phyloP scores from a whole-genome alignment of 2,797 vertebrate genomes.

The Sparidentex hasta region DNA sequence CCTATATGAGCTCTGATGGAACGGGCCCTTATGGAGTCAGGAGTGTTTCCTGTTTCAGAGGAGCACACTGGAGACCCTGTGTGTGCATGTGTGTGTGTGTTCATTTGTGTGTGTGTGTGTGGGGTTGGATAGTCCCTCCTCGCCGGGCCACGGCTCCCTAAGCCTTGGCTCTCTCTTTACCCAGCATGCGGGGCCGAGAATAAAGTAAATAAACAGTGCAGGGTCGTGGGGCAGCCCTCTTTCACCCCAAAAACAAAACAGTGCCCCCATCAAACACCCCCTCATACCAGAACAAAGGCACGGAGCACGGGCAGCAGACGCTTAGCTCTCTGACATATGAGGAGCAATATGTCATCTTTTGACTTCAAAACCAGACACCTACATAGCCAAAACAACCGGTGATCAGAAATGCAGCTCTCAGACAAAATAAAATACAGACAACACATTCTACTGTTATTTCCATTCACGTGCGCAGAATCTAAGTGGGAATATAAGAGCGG shows the following conservation, averaged over 20 bases:
- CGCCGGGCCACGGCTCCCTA: conserved; percentile 66
- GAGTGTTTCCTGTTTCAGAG: conserved; percentile 83
- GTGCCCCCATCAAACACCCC: conserved; percentile 85
- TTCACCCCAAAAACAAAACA: conserved; percentile 89
- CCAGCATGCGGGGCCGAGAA: conserved; percentile 85
- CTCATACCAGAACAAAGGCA: conserved; percentile 84
- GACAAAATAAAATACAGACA: conserved; percentile 23
- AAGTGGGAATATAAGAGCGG: conserved; percentile 31
- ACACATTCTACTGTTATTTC: not conserved
- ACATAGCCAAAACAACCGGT: conserved; percentile 65
- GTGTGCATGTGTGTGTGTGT: conserved; percentile 60
- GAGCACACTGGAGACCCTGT: conserved; percentile 71
- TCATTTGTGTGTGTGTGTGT: conserved; percentile 46
- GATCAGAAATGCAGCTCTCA: conserved; percentile 42
- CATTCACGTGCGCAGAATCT: not conserved
- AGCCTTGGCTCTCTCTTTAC: conserved; percentile 80
- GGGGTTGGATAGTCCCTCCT: conserved; percentile 68
- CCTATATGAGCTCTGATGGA: conserved; percentile 80
- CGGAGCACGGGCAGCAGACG: conserved; percentile 67
- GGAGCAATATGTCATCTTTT: conserved; percentile 77
- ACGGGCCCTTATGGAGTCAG: conserved; percentile 79
- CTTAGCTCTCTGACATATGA: conserved; percentile 81
- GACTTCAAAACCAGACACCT: conserved; percentile 75
- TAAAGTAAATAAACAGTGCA: conserved; percentile 89
- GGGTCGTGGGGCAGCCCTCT: conserved; percentile 85